Evolutionary conservation across 2,797 vertebrate genomes (phyloP), one percentile per base, ranked within the genome.

Genomic region (Cryptoblepharus egeriae): DNA sequence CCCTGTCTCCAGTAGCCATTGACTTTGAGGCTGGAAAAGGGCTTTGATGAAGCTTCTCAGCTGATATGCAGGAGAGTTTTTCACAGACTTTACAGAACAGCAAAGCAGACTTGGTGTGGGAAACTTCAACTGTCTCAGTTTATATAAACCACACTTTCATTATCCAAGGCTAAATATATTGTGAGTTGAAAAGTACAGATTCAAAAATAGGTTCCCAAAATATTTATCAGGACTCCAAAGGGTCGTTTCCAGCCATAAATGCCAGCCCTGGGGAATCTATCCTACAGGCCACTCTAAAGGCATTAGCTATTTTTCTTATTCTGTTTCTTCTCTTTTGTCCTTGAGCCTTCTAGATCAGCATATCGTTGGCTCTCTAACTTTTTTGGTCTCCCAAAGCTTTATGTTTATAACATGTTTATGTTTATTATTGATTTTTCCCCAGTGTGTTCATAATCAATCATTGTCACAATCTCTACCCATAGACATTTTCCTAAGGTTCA

Each of bases 121-220:
- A 94, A 94, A 92, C 90, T 84, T 91, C 83, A 82, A 20, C 80
- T 89, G 90, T 64, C 83, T 42, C 86, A 80, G 63, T 72, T 77
- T 91, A 80, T 85, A 30, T 81, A 89, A 92, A 91, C 84, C 87
- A 79, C 83, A 84, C 89, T 92, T 94, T 92, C 87, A 89, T 92
- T 83, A 87, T 75, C 80, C 90, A 79, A 64, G 74, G 84, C 92
- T 93, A 94, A 93, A 94, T 92, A 93, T 93, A 93, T 88, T 92
- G 76, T 73, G 76, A 87, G 86, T 90, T 92, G 90, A 93, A 92
- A 92, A 92, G 42, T 86, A 93, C 77, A 49, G 4, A 6, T 75
- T 90, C 90, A 93, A 94, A 94, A 94, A 94, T 93, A 94, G 85
- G 90, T 85, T 92, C 88, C 71, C 92, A 89, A 91, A 92, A 91